A percentile compares a stretch with the other conserved stretches of the same genome.
These are phyloP conservation scores for Girardinichthys multiradiatus DNA, from an alignment of 2,113 vertebrate genomes.

Conservation along the genomic window DNA sequence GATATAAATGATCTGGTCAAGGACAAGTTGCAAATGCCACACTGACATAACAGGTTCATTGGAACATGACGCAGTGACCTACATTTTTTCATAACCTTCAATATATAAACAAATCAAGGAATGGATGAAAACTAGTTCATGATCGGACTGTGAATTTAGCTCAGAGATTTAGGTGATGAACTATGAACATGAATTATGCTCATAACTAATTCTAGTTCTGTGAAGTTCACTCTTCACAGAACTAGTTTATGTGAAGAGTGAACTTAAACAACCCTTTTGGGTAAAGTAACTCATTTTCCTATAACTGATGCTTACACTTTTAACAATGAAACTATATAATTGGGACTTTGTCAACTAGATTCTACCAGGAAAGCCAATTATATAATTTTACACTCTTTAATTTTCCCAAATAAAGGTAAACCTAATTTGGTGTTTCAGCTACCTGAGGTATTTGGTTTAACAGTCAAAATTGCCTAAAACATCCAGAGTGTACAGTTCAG, in stretches of 20 bases:
- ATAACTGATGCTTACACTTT: background rate
- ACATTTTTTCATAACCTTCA: background rate
- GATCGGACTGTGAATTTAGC: background rate
- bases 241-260: background rate
- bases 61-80: background rate
- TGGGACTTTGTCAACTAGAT: background rate
- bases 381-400: background rate
- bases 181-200: background rate
- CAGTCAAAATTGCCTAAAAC: no score
- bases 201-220: no score
- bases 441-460: no score
- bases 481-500: no score
- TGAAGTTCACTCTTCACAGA: no score
- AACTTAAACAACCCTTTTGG: background rate
- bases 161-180: background rate
- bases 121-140: background rate
- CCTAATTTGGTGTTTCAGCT: no score
- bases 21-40: background rate
- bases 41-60: background rate
- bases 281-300: background rate
- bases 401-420: no score
- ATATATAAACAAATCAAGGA: background rate
- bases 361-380: background rate
- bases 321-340: background rate
- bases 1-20: background rate